A percentile compares a stretch with the other conserved stretches of the same genome.
Conservation (phyloP, 2,113 vertebrate genomes). For the Toxostoma redivivum region DNA sequence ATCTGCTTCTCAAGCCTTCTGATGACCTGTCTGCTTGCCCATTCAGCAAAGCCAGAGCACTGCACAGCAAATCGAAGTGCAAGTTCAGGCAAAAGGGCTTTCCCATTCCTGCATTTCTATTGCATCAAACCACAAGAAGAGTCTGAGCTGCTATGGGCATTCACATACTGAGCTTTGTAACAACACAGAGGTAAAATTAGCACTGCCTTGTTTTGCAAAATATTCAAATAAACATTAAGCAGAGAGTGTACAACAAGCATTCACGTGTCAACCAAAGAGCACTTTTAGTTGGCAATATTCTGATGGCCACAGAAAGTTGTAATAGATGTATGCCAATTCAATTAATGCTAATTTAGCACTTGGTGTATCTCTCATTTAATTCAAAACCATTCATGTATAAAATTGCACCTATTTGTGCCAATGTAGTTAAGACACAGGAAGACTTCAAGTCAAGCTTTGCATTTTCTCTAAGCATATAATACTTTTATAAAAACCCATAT, state of each 20-base stretch:
- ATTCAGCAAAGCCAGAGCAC: neutral
- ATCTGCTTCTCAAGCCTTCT: neutral
- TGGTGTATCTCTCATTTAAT: neutral
- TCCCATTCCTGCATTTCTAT: neutral
- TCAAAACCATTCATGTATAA: neutral
- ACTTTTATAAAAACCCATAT: neutral
- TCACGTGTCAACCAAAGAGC: neutral
- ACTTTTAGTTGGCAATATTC: neutral
- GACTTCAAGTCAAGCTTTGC: neutral
- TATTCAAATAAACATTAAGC: neutral
- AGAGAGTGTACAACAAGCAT: neutral
- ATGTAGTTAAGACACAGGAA: neutral
- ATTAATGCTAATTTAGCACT: constrained; percentile 6
- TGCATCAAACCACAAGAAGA: neutral
- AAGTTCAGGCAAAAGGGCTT: neutral
- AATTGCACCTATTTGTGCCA: neutral
- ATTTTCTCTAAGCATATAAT: neutral
- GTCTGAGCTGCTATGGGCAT: neutral
- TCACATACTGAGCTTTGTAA: neutral
- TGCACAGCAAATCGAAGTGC: neutral
- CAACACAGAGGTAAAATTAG: neutral
- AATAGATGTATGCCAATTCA: constrained; percentile 23
- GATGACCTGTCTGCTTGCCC: neutral
- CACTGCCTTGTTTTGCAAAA: neutral
- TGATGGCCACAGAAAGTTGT: neutral